A percentile compares a stretch with the other conserved stretches of the same genome.
Evolutionary conservation across 2,888 invertebrate species (phyloP).

Genomic region (Eulithis prunata): DNA sequence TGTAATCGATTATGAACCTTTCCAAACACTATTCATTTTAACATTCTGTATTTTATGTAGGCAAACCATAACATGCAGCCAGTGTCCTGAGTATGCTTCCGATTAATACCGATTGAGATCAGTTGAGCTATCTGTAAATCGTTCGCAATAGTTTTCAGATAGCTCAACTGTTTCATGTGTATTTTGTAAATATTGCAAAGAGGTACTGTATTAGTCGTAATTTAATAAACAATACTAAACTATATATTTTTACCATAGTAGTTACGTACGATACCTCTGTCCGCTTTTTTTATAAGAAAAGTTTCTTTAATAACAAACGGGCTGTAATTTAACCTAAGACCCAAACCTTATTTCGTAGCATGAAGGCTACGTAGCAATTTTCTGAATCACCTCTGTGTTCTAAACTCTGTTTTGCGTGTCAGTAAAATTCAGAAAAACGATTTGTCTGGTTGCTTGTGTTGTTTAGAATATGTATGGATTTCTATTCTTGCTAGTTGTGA

Average conservation of each 20-base stretch:
- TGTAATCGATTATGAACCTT: background rate
- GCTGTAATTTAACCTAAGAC: slow-evolving; percentile 3
- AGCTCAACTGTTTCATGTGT: no score
- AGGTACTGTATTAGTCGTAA: no score
- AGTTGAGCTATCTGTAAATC: no score
- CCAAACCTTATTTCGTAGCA: slow-evolving; percentile 5
- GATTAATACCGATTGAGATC: no score
- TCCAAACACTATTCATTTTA: background rate
- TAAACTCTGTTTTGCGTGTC: slow-evolving; percentile 27
- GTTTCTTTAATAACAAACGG: slow-evolving; percentile 1
- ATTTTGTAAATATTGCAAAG: no score
- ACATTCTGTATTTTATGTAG: background rate
- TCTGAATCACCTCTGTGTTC: slow-evolving; percentile 16
- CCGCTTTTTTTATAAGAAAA: background rate
- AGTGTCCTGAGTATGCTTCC: no score
- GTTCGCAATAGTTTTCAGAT: no score
- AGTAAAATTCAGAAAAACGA: slow-evolving; percentile 56
- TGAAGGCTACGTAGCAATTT: slow-evolving; percentile 12
- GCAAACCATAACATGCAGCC: background rate
- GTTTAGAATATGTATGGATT: no score
- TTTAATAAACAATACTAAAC: no score
- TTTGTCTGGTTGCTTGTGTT: slow-evolving; percentile 42
- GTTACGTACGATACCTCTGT: background rate
- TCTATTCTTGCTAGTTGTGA: no score
- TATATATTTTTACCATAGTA: no score